Evolutionary conservation across 1,140 invertebrate species (phyloP).

Genomic region (Drosophila equinoxialis): DNA sequence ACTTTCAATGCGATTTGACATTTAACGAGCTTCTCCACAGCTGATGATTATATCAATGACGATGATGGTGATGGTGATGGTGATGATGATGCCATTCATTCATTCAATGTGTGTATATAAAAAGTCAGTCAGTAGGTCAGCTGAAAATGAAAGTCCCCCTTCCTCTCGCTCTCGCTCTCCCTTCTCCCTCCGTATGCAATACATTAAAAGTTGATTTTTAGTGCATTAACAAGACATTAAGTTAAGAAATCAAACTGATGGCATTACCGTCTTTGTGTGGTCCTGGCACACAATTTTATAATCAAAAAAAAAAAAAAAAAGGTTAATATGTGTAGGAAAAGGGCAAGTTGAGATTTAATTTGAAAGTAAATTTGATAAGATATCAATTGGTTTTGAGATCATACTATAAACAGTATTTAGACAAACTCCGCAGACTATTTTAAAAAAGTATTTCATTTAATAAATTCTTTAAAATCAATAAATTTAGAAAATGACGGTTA

Average conservation of each 20-base stretch:
- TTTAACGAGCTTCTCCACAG: slow-evolving; percentile 39
- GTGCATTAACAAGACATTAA: slow-evolving; percentile 4
- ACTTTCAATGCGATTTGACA: slow-evolving; percentile 54
- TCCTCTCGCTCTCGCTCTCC: no score
- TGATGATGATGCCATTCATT: slow-evolving; percentile 57
- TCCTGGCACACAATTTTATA: background rate
- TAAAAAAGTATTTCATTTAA: no score
- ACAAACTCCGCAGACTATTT: no score
- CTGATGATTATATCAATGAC: background rate
- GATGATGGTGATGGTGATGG: slow-evolving; percentile 3
- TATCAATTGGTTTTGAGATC: no score
- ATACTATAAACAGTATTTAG: no score
- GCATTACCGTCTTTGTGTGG: background rate
- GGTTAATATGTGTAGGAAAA: background rate
- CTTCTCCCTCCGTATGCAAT: no score
- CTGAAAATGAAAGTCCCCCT: slow-evolving; percentile 6
- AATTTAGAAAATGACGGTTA: no score
- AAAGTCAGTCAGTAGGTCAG: slow-evolving; percentile 11
- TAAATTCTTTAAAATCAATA: no score
- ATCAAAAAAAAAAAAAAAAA: no score
- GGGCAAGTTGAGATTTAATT: no score
- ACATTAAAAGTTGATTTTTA: background rate
- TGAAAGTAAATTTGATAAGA: no score
- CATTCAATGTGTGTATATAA: no score
- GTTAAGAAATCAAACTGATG: background rate